These are phyloP conservation scores for Triplophysa rosa DNA, from an alignment of 2,113 vertebrate species.

Conservation along the genomic window DNA sequence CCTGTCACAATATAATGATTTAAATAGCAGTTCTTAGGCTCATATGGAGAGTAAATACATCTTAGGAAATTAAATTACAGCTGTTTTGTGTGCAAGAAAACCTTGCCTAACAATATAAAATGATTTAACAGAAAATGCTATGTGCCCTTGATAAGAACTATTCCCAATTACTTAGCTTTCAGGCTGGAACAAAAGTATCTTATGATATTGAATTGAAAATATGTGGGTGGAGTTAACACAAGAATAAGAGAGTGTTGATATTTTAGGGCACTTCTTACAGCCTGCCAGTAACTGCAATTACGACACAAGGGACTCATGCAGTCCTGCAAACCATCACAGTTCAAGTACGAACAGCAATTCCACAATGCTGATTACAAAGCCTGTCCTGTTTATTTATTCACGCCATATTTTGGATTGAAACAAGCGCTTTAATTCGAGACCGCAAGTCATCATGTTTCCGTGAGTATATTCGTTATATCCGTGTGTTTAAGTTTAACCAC, in stretches of 20 bases:
- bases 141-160: neutral
- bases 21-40: neutral
- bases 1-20: too few species aligned
- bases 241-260: constrained; percentile 5
- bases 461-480: constrained; percentile 54
- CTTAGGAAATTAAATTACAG: neutral
- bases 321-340: constrained; percentile 3
- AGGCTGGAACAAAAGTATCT: constrained; percentile 6
- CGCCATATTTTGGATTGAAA: constrained; percentile 33
- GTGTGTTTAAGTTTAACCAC: constrained; percentile 53
- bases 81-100: neutral
- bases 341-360: constrained; percentile 3
- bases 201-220: constrained; percentile 12
- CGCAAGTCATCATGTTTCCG: constrained; percentile 44
- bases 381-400: constrained; percentile 35
- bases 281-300: constrained; percentile 29
- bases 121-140: neutral
- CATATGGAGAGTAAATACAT: neutral
- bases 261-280: constrained; percentile 19
- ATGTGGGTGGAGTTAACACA: constrained; percentile 24
- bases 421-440: constrained; percentile 41
- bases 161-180: neutral
- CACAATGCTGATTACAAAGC: constrained; percentile 35
- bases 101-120: neutral
- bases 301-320: neutral